Evolutionary conservation across 2,797 vertebrate species (phyloP).

Genomic region (Platyrinchus mystaceus): DNA sequence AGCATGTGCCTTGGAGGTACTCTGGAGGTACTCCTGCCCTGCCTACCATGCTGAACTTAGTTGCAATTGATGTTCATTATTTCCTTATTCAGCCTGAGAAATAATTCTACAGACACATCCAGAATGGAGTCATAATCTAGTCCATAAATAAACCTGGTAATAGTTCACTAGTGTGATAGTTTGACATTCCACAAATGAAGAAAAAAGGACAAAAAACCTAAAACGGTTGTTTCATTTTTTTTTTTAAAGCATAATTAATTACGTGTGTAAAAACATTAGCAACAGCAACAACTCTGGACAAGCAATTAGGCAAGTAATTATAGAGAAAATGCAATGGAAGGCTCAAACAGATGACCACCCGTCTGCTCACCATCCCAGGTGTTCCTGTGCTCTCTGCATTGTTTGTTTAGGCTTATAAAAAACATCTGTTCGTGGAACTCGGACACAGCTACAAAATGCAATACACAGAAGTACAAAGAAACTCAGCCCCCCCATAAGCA

Average conservation of each 20-base stretch:
- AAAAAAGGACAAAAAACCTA: neutral
- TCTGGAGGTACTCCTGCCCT: neutral
- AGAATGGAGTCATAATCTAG: neutral
- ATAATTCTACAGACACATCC: neutral
- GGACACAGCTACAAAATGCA: neutral
- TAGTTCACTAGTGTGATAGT: rapidly evolving
- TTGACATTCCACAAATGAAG: neutral
- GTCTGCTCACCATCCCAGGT: neutral
- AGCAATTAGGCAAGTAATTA: conserved; percentile 35
- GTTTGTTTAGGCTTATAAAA: neutral
- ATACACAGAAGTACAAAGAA: neutral
- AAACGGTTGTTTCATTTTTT: neutral
- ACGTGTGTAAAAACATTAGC: neutral
- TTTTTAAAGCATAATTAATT: neutral
- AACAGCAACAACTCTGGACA: neutral
- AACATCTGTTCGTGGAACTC: neutral
- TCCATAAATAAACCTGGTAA: neutral
- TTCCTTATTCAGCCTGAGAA: neutral
- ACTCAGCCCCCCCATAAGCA: neutral
- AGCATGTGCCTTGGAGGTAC: neutral
- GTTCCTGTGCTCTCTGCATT: neutral
- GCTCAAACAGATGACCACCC: neutral
- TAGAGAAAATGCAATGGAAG: neutral
- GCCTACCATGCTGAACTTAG: neutral
- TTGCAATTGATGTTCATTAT: neutral